Evolutionary conservation across 92 coral and sea anemone genomes (phyloP).

Genomic region (Hydrozoanthus gracilis): DNA sequence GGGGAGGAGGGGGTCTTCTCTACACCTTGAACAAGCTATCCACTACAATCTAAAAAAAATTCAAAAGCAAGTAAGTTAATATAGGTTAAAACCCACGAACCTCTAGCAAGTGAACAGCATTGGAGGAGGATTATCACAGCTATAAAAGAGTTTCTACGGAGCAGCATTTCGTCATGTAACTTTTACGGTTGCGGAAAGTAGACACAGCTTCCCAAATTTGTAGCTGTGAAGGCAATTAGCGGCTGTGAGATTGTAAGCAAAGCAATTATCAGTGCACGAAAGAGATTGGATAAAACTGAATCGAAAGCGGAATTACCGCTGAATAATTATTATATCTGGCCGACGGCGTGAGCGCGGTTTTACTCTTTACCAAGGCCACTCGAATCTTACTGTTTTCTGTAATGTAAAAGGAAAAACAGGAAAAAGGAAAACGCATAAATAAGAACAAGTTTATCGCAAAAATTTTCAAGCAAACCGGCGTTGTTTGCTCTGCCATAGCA

Average conservation of each 20-base stretch:
- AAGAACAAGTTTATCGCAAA: no score
- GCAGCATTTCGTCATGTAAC: neutral
- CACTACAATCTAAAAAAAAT: neutral
- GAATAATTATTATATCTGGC: slow-evolving; percentile 38
- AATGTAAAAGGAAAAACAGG: neutral
- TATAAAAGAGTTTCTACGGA: neutral
- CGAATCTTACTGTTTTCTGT: slow-evolving; percentile 5
- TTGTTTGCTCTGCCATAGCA: no score
- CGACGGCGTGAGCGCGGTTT: slow-evolving; percentile 39
- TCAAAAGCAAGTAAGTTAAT: neutral
- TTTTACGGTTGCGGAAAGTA: slow-evolving; percentile 11
- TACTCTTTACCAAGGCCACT: no score
- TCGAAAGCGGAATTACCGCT: slow-evolving; percentile 33
- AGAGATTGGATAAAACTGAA: slow-evolving; percentile 10
- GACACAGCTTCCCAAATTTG: neutral
- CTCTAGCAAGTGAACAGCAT: slow-evolving; percentile 24
- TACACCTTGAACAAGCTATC: neutral
- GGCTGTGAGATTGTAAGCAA: slow-evolving; percentile 31
- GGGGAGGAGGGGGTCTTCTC: neutral
- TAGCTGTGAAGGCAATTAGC: slow-evolving; percentile 39
- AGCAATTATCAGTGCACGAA: slow-evolving; percentile 25
- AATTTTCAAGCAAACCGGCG: no score
- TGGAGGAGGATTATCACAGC: neutral
- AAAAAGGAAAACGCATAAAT: neutral
- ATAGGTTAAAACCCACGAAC: slow-evolving; percentile 5